Conservation (phyloP, 2,888 invertebrate genomes). For the Habrosyne pyritoides region DNA sequence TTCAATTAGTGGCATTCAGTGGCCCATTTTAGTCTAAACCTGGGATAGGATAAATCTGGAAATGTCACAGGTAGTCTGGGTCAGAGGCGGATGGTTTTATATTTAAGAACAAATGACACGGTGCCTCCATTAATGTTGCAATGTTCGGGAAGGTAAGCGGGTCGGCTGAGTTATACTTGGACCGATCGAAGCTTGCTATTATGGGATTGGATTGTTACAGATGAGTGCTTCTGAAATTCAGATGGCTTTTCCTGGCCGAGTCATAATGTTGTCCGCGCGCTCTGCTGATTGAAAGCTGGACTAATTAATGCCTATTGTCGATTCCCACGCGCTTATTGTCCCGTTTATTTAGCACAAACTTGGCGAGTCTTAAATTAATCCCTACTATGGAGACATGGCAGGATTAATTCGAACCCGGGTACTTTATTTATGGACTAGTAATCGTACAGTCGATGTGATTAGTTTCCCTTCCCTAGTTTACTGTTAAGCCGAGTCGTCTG, state of each 20-base stretch:
- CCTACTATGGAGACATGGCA: constrained; percentile 5
- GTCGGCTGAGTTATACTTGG: constrained; percentile 73
- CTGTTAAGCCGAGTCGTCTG: constrained; percentile 3
- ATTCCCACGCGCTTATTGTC: constrained; percentile 30
- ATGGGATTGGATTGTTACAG: constrained; percentile 69
- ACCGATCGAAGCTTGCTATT: constrained; percentile 77
- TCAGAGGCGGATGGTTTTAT: constrained; percentile 62
- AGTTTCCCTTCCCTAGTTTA: constrained; percentile 4
- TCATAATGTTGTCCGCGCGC: constrained; percentile 18
- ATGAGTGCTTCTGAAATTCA: constrained; percentile 60
- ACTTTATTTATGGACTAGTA: constrained; percentile 11
- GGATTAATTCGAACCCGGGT: constrained; percentile 28
- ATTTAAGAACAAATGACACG: constrained; percentile 74
- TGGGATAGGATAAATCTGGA: constrained; percentile 57
- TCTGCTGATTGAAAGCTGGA: constrained; percentile 43
- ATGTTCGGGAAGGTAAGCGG: constrained; percentile 64
- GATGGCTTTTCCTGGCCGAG: constrained; percentile 44
- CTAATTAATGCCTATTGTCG: constrained; percentile 47
- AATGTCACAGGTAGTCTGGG: constrained; percentile 63
- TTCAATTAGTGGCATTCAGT: constrained; percentile 14
- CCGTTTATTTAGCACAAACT: constrained; percentile 31
- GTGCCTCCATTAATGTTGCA: constrained; percentile 75
- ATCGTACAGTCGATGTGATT: constrained; percentile 6
- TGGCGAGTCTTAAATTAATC: constrained; percentile 9
- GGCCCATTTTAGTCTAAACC: constrained; percentile 37